Percentiles rank a stretch among this genome's conserved stretches.
Conservation (phyloP, 2,888 invertebrate genomes). For the Eupithecia centaureata region DNA sequence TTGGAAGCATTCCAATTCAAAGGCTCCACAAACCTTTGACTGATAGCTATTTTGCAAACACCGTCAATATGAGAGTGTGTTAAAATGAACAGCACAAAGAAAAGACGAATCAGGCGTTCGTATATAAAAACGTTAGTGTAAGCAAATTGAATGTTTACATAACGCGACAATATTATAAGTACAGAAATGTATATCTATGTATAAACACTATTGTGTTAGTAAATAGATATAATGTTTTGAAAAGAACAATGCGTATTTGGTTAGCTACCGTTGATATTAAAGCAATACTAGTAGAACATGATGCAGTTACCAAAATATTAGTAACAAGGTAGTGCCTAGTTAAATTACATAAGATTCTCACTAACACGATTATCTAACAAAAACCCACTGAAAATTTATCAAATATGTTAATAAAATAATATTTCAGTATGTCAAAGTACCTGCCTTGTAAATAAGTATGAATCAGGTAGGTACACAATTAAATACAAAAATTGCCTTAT, state of each 20-base stretch:
- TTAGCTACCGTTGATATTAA: conserved; percentile 29
- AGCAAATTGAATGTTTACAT: conserved; percentile 55
- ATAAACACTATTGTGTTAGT: conserved; percentile 61
- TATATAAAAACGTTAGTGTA: conserved; percentile 43
- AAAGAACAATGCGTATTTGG: conserved; percentile 63
- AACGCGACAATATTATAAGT: conserved; percentile 39
- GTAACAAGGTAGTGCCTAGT: not conserved
- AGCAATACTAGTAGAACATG: conserved; percentile 17
- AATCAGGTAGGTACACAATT: not conserved
- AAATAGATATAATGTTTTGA: conserved; percentile 66
- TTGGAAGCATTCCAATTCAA: conserved; percentile 67
- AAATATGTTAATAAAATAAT: not conserved
- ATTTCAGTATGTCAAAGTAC: not conserved
- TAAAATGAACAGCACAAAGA: conserved; percentile 24
- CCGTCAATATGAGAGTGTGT: not conserved
- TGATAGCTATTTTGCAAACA: not conserved
- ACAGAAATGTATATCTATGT: conserved; percentile 50
- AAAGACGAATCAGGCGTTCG: conserved; percentile 35
- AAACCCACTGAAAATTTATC: not conserved
- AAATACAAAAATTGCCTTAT: not conserved
- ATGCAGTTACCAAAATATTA: conserved; percentile 2
- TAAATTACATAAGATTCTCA: not conserved
- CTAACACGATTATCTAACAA: not conserved
- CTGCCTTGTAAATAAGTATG: not conserved
- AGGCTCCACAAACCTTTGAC: conserved; percentile 40